phyloP scores from a whole-genome alignment of 2,797 vertebrate genomes.

The Sebastes alutus region DNA sequence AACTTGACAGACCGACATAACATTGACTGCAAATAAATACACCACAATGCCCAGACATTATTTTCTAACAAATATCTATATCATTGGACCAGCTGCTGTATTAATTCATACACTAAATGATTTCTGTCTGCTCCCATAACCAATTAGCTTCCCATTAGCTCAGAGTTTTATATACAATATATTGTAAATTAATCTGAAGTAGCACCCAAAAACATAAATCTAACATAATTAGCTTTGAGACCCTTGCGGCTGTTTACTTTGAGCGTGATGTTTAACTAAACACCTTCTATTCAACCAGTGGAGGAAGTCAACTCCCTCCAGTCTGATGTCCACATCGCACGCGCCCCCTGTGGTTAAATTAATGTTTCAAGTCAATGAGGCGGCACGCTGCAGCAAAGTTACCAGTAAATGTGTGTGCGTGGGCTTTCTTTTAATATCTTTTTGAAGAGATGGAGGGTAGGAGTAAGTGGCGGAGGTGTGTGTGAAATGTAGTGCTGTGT shows the following conservation, averaged over 20 bases:
- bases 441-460: background rate
- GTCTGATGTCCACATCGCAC: conserved; percentile 2
- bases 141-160: conserved; percentile 21
- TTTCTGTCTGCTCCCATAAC: background rate
- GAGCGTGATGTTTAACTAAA: conserved; percentile 27
- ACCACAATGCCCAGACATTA: background rate
- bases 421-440: conserved; percentile 5
- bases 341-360: background rate
- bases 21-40: background rate
- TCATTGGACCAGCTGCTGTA: background rate
- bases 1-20: background rate
- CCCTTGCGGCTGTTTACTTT: conserved; percentile 32
- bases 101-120: background rate
- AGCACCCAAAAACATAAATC: conserved; percentile 16
- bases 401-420: background rate
- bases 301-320: conserved; percentile 10
- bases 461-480: background rate
- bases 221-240: conserved; percentile 35
- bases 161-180: background rate
- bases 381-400: background rate
- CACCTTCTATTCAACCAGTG: background rate
- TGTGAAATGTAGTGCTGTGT: background rate
- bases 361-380: conserved; percentile 27
- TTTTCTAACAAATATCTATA: background rate
- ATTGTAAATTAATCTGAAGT: conserved; percentile 22